Percentiles rank a stretch among this genome's conserved stretches.
Conservation (phyloP, 2,113 vertebrate genomes). For the Ia io region DNA sequence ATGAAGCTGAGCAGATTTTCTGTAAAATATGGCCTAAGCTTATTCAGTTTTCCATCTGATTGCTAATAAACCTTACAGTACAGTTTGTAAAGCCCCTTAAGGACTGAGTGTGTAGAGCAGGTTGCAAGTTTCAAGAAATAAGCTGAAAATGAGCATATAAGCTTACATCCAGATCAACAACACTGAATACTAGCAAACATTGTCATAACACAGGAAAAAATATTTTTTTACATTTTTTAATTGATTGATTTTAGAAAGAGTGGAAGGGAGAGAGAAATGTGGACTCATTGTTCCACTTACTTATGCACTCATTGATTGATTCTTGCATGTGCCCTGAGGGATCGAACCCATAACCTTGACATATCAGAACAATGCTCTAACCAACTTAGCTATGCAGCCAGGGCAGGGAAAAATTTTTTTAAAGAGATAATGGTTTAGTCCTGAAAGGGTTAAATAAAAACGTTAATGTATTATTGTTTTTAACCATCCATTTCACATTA, state of each 20-base stretch:
- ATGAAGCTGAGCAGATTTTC: conserved; percentile 90
- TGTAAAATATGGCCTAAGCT: conserved; percentile 89
- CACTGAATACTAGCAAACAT: conserved; percentile 58
- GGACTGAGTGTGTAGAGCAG: conserved; percentile 81
- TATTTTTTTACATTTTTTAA: no score
- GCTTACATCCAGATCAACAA: conserved; percentile 69
- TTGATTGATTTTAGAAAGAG: no score
- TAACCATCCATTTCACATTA: conserved; percentile 86
- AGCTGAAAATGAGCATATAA: conserved; percentile 61
- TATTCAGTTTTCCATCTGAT: conserved; percentile 91
- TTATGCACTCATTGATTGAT: no score
- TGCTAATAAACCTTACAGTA: conserved; percentile 92
- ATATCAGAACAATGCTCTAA: no score
- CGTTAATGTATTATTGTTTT: conserved; percentile 69
- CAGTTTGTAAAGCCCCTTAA: conserved; percentile 89
- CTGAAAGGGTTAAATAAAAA: conserved; percentile 78
- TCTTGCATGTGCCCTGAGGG: no score
- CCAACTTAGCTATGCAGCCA: no score
- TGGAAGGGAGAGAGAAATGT: no score
- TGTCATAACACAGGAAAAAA: neutral
- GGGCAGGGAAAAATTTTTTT: neutral
- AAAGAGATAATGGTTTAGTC: conserved; percentile 69
- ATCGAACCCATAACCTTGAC: no score
- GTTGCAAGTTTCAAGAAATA: conserved; percentile 55
- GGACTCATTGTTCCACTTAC: no score